These are phyloP conservation scores for Chymomyza fuscimana DNA, from an alignment of 2,888 invertebrate genomes.

Conservation along the genomic window DNA sequence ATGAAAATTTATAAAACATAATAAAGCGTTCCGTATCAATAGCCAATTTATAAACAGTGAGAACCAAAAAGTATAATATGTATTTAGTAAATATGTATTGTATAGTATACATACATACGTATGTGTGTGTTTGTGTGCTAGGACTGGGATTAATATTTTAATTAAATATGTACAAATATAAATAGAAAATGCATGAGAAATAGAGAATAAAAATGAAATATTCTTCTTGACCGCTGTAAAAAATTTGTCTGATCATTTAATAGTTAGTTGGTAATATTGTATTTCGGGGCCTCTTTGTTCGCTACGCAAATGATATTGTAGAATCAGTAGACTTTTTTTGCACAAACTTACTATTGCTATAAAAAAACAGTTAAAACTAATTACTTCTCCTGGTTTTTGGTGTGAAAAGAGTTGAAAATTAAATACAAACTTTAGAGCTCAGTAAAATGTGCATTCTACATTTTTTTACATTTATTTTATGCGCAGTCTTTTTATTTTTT, in stretches of 20 bases:
- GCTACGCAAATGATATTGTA: background rate
- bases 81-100: conserved; percentile 2
- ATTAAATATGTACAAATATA: conserved; percentile 11
- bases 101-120: conserved; percentile 58
- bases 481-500: background rate
- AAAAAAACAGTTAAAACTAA: background rate
- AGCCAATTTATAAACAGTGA: conserved; percentile 55
- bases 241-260: background rate
- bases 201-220: conserved; percentile 21
- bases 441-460: conserved; percentile 59
- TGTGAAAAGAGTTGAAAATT: background rate
- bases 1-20: background rate
- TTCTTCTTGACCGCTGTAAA: conserved; percentile 36
- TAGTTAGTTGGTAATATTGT: background rate
- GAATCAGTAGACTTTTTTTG: background rate
- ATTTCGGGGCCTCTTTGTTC: conserved; percentile 1
- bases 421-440: conserved; percentile 30
- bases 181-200: background rate
- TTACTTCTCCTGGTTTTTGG: background rate
- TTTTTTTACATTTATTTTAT: background rate
- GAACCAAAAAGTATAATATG: conserved; percentile 56
- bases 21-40: conserved; percentile 25
- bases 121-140: conserved; percentile 55
- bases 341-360: background rate
- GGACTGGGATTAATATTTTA: conserved; percentile 36